phyloP scores from a whole-genome alignment of 2,888 invertebrate genomes.

The Drosophila hamatofila region DNA sequence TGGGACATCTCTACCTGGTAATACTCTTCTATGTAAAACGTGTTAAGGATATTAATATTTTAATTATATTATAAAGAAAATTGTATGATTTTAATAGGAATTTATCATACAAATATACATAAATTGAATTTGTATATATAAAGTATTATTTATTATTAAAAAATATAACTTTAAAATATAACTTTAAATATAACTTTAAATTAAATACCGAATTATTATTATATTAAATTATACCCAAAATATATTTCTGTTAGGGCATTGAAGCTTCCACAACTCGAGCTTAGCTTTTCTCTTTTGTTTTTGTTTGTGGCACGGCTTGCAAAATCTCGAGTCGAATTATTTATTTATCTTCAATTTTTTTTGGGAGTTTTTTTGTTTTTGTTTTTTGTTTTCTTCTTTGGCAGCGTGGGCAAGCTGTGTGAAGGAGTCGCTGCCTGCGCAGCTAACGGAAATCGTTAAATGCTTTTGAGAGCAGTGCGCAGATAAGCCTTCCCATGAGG shows the following conservation, averaged over 20 bases:
- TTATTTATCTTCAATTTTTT: slow-evolving; percentile 34
- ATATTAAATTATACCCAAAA: no score
- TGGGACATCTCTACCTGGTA: slow-evolving; percentile 11
- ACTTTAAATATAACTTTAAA: no score
- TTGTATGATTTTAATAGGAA: background rate
- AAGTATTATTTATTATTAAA: no score
- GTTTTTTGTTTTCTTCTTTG: slow-evolving; percentile 24
- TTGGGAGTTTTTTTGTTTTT: slow-evolving; percentile 9
- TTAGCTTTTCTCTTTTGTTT: slow-evolving; percentile 3
- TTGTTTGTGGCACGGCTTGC: slow-evolving; percentile 32
- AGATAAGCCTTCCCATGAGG: slow-evolving; percentile 35
- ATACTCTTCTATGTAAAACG: slow-evolving; percentile 4
- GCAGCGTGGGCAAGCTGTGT: slow-evolving; percentile 56
- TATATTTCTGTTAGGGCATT: slow-evolving; percentile 9
- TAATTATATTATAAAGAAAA: background rate
- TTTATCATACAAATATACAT: background rate
- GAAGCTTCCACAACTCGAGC: background rate
- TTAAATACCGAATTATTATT: no score
- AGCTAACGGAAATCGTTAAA: slow-evolving; percentile 75
- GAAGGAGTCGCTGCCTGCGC: slow-evolving; percentile 52
- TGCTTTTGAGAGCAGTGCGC: slow-evolving; percentile 35
- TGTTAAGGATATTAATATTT: background rate
- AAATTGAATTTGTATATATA: background rate
- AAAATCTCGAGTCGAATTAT: slow-evolving; percentile 36
- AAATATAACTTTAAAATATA: no score